Conservation (phyloP, 2,113 vertebrate species). For the Misgurnus anguillicaudatus region DNA sequence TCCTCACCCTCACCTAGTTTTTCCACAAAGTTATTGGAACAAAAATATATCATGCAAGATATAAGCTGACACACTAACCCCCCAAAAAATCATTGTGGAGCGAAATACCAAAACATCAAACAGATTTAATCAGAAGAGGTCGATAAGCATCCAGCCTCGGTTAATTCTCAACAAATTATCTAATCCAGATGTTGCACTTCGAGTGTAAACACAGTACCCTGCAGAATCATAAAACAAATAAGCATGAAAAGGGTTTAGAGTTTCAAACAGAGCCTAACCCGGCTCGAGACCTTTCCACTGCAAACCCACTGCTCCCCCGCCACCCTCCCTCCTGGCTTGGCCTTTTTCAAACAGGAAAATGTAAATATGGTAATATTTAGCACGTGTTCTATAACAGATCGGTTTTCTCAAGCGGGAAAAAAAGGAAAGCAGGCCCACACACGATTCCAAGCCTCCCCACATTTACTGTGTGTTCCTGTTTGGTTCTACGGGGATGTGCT, state of each 20-base stretch:
- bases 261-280: conserved; percentile 85
- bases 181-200: conserved; percentile 96
- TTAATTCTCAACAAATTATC: conserved; percentile 98
- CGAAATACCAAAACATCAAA: conserved; percentile 67
- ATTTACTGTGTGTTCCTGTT: conserved; percentile 65
- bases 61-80: conserved; percentile 48
- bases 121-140: conserved; percentile 81
- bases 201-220: conserved; percentile 88
- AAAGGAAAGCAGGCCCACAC: conserved; percentile 77
- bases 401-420: conserved; percentile 73
- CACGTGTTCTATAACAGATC: conserved; percentile 86
- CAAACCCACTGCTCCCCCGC: conserved; percentile 34
- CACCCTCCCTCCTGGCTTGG: conserved; percentile 58
- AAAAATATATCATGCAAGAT: conserved; percentile 54
- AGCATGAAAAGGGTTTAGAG: conserved; percentile 86
- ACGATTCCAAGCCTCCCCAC: conserved; percentile 71
- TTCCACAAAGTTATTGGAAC: conserved; percentile 48
- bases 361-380: conserved; percentile 87
- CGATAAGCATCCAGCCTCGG: conserved; percentile 82
- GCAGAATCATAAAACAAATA: conserved; percentile 96
- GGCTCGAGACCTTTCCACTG: conserved; percentile 74
- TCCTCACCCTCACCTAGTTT: conserved; percentile 49
- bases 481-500: conserved; percentile 62
- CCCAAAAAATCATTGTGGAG: conserved; percentile 51
- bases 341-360: conserved; percentile 84